Evolutionary conservation across 2,797 vertebrate species (phyloP).

Genomic region (Notoglanidium macrostoma): DNA sequence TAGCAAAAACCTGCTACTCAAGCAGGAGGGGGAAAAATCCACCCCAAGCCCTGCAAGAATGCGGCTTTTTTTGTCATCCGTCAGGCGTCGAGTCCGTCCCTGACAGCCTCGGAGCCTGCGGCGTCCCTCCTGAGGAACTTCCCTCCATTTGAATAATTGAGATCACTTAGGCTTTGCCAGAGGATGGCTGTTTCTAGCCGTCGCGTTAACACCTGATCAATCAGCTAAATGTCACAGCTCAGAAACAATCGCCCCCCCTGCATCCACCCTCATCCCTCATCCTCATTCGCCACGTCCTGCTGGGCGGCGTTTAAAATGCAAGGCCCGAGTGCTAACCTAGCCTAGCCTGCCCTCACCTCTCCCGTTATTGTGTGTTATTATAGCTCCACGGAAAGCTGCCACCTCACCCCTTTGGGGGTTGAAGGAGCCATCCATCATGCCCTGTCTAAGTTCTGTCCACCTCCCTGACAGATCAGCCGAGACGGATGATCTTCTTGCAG

Average conservation of each 20-base stretch:
- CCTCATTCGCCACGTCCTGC: conserved; percentile 18
- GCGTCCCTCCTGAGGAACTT: conserved; percentile 66
- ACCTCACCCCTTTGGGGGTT: conserved; percentile 44
- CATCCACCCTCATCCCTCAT: conserved; percentile 35
- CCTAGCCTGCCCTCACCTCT: conserved; percentile 35
- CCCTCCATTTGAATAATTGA: conserved; percentile 76
- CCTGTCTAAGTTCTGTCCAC: conserved; percentile 76
- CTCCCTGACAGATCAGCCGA: conserved; percentile 68
- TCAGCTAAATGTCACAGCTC: conserved; percentile 65
- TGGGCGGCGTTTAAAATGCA: conserved; percentile 75
- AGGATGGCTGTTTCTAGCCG: conserved; percentile 66
- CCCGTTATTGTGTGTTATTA: conserved; percentile 40
- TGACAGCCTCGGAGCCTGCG: conserved; percentile 66
- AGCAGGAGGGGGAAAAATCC: conserved; percentile 41
- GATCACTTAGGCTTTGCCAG: conserved; percentile 66
- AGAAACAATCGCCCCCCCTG: conserved; percentile 59
- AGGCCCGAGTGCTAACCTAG: conserved; percentile 55
- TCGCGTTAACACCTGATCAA: conserved; percentile 72
- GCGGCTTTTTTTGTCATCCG: conserved; percentile 67
- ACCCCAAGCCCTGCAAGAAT: conserved; percentile 59
- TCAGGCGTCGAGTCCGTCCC: conserved; percentile 70
- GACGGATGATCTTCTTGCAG: conserved; percentile 70
- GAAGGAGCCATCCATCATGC: conserved; percentile 75
- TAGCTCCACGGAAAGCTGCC: conserved; percentile 55
- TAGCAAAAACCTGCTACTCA: not conserved